A percentile compares a stretch with the other conserved stretches of the same genome.
These are phyloP conservation scores for Zaprionus bogoriensis DNA, from an alignment of 2,888 invertebrate genomes.

Conservation along the genomic window DNA sequence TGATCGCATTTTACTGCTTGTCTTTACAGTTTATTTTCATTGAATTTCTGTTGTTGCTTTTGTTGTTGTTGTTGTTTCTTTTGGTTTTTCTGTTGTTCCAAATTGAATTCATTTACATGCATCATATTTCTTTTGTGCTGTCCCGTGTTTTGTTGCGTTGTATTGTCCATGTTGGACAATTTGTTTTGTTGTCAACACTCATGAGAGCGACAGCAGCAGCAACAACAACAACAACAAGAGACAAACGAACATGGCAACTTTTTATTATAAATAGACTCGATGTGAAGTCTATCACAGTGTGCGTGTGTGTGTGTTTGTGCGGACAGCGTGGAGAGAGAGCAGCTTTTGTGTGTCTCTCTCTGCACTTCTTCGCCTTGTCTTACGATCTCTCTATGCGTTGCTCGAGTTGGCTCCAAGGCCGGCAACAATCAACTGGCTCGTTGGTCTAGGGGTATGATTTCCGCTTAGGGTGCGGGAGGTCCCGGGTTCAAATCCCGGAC, in stretches of 20 bases:
- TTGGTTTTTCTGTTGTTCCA: constrained; percentile 39
- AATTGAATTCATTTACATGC: constrained; percentile 76
- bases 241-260: constrained; percentile 55
- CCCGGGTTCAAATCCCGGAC: constrained; percentile 84
- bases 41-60: constrained; percentile 19
- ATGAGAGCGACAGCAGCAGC: constrained; percentile 25
- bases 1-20: constrained; percentile 45
- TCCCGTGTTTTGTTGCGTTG: constrained; percentile 10
- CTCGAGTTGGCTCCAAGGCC: constrained; percentile 6
- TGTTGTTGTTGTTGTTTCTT: constrained; percentile 3
- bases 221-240: constrained; percentile 18
- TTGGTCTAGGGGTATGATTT: constrained; percentile 84
- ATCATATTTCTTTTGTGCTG: constrained; percentile 69
- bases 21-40: constrained; percentile 33
- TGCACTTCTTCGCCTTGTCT: constrained; percentile 27
- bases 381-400: constrained; percentile 17
- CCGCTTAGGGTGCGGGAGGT: constrained; percentile 84
- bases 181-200: constrained; percentile 76
- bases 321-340: neutral
- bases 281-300: constrained; percentile 15
- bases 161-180: constrained; percentile 72
- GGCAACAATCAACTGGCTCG: constrained; percentile 65
- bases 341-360: constrained; percentile 1
- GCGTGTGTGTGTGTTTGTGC: neutral
- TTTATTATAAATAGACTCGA: constrained; percentile 52